Percentiles rank a stretch among this genome's conserved stretches.
Conservation (phyloP, 2,888 invertebrate genomes). For the Marronus borbonicus region DNA sequence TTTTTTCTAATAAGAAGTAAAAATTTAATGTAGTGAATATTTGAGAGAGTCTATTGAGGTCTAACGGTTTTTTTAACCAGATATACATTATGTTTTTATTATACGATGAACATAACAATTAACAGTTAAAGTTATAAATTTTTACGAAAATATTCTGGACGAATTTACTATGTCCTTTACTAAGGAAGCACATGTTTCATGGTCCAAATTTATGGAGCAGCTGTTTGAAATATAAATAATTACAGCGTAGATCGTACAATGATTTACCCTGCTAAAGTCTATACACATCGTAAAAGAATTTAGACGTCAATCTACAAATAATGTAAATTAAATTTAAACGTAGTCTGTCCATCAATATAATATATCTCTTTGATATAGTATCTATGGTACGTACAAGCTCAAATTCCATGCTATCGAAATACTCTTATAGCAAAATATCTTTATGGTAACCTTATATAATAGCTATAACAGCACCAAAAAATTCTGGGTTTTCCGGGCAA, state of each 20-base stretch:
- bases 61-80: too few species aligned
- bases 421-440: conserved; percentile 49
- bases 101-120: too few species aligned
- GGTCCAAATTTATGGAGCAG: neutral
- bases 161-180: too few species aligned
- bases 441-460: conserved; percentile 38
- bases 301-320: conserved; percentile 22
- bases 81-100: too few species aligned
- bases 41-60: too few species aligned
- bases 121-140: too few species aligned
- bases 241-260: conserved; percentile 11
- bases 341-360: conserved; percentile 38
- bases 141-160: too few species aligned
- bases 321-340: conserved; percentile 21
- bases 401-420: conserved; percentile 41
- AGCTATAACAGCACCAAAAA: conserved; percentile 42
- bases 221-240: conserved; percentile 34
- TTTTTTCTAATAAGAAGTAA: too few species aligned
- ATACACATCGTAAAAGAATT: conserved; percentile 26
- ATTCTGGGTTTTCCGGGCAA: conserved; percentile 15
- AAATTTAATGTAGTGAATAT: too few species aligned
- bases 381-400: conserved; percentile 45
- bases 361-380: conserved; percentile 33
- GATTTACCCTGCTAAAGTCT: conserved; percentile 45
- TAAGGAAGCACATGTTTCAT: too few species aligned